Evolutionary conservation across 2,113 vertebrate genomes (phyloP), one percentile per base, ranked within the genome.

Genomic region (Sceloporus undulatus): DNA sequence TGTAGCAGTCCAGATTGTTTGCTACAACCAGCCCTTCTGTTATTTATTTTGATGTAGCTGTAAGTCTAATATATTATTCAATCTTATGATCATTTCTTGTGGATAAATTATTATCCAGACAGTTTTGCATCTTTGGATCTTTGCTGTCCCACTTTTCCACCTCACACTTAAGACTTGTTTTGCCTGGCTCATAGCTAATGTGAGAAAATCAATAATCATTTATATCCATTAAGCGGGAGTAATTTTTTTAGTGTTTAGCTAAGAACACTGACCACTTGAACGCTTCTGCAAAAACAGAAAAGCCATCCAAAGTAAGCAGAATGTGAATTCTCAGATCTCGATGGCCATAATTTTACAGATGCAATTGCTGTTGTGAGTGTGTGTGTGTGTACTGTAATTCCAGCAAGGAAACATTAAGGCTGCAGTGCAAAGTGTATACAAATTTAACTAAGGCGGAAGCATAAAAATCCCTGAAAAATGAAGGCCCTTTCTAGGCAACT

Each of bases 171-270:
- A 75, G 11, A 3, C 80, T 87, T 87, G 70, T 75, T 87, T 87
- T 87, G 23, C 56, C 82, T 87, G 86, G 86, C 86, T 87, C 38
- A 8, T 48, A 34, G 54, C n/a, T 48, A 76, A 79, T 82, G 70
- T 82, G 70, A 87, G 79, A 87, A 87, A 87, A 87, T 87, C 86
- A 82, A 87, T 87, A 87, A 82, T 82, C 71, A 75, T 76, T 74
- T 76, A 87, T 87, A 75, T 87, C 71, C 79, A 87, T 87, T 87
- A 82, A 87, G 71, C 18, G 19, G 86, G 21, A 82, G 70, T 9
- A 62, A 68, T 54, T 66, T 82, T 74, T 75, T 75, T 82, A 48
- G 79, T 66, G 65, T 66, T 21, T 6, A 87, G 79, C 86, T 74
- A 56, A 87, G 79, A 48, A 82, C 54, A 48, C 48, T 48, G 59